Evolutionary conservation across 2,888 invertebrate genomes (phyloP).

Genomic region (Charanyca ferruginea): DNA sequence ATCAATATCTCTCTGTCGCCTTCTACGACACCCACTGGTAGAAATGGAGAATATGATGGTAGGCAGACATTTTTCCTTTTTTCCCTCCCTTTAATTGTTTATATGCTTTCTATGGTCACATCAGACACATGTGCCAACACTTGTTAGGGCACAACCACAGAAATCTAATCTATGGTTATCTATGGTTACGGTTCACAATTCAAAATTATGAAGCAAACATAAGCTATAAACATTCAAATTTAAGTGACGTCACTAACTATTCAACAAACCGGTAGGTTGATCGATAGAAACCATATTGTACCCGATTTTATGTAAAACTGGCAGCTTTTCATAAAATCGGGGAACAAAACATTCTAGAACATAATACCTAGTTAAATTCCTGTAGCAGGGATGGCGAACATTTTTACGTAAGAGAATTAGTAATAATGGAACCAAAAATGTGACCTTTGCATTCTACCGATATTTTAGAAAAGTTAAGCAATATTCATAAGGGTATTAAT

Average conservation of each 20-base stretch:
- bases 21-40: too few species aligned
- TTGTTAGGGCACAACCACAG: too few species aligned
- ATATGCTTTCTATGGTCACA: too few species aligned
- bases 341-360: slow-evolving; percentile 35
- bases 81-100: too few species aligned
- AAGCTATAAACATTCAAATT: neutral
- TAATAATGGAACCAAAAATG: neutral
- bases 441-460: neutral
- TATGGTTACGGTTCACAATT: too few species aligned
- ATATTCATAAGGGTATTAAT: too few species aligned
- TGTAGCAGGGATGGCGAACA: slow-evolving; percentile 2
- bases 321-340: slow-evolving; percentile 39
- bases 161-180: too few species aligned
- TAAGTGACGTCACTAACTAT: neutral
- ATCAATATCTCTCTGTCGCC: too few species aligned
- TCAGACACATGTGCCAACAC: too few species aligned
- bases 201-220: too few species aligned
- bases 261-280: neutral
- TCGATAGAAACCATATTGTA: slow-evolving; percentile 22
- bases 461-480: neutral
- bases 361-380: slow-evolving; percentile 12
- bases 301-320: slow-evolving; percentile 1
- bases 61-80: too few species aligned
- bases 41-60: too few species aligned
- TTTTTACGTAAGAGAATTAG: slow-evolving; percentile 1